phyloP scores from a whole-genome alignment of 2,113 vertebrate species.

The Eidolon helvum region DNA sequence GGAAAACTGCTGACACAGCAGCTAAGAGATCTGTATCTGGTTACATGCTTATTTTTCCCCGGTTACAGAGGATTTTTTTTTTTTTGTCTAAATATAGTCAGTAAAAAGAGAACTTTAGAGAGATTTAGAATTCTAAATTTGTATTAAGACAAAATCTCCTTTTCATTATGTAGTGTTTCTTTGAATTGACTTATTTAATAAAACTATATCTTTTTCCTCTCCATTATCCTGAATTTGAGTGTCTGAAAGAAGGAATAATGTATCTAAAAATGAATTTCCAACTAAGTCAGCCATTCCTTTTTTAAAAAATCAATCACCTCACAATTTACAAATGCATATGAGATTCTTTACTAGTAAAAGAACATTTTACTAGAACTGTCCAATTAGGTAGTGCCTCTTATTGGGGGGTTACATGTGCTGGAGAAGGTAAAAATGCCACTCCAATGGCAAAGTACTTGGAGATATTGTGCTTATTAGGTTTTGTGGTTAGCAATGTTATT shows the following conservation, averaged over 20 bases:
- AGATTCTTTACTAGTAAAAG: not conserved
- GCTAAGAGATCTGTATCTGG: not conserved
- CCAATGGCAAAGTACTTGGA: no score
- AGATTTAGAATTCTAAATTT: slow-evolving; percentile 51
- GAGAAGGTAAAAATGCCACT: not conserved
- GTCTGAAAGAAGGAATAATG: not conserved
- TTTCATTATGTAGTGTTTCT: slow-evolving; percentile 33
- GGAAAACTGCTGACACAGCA: not conserved
- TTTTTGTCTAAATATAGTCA: slow-evolving; percentile 24
- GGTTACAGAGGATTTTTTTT: not conserved
- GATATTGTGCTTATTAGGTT: not conserved
- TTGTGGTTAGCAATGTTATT: not conserved
- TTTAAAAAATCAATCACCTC: not conserved
- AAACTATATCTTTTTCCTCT: not conserved
- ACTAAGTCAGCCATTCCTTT: not conserved
- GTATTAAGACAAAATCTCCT: not conserved
- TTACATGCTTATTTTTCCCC: not conserved
- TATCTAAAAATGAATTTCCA: not conserved
- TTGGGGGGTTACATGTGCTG: no score
- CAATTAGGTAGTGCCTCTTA: not conserved
- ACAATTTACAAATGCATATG: not conserved
- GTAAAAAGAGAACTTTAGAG: not conserved
- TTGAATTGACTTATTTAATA: not conserved
- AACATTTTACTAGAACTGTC: not conserved
- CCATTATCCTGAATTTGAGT: not conserved